Base-by-base conservation (phyloP, 2,888 invertebrate species). In the Stenoptilia bipunctidactyla region DNA sequence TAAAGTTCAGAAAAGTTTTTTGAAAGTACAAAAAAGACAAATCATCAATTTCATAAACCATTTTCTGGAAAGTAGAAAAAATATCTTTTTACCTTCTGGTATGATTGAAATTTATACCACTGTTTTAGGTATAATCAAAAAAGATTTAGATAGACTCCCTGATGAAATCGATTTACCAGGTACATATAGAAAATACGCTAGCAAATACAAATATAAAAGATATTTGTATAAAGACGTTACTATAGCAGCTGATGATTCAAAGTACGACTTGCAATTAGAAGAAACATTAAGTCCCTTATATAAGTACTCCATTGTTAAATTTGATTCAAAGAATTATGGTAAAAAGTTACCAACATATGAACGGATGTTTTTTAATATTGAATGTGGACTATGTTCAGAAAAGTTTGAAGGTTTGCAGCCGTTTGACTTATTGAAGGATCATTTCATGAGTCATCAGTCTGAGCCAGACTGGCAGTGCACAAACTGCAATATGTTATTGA, bases 381-480 rank as follows among this genome's bases (percentile, higher is more conserved):
- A 62, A 13, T 77, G 77, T 43, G 2, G 15, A 0, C 15, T 51
- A 0, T 77, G 77, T 40, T 48, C 53, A 0, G 2, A 42, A 0
- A 50, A 44, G 1, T 61, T 66, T 3, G 10, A 13, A 0, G 58
- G 61, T 0, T 5, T n/a, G 0, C 36, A 45, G 1, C 20, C 62
- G 1, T 14, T 50, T 1, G 40, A 42, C 0, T 34, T 38, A 0
- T 1, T 74, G 3, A 41, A 49, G 5, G 34, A 49, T 0, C 77
- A 77, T 45, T 68, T 65, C 14, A 52, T 51, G 1, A 39, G 40
- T 0, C 74, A 76, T 42, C 39, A 43, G 0, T 38, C 50, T 0
- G 74, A 76, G 34, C 53, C 54, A 0, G 61, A 65, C 12, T 72
- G 67, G 64, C 46, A 46, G 1, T 77, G 75, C 15, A 47, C 45